These are phyloP conservation scores for Protobothrops mucrosquamatus DNA, from an alignment of 2,113 vertebrate species.

Conservation along the genomic window DNA sequence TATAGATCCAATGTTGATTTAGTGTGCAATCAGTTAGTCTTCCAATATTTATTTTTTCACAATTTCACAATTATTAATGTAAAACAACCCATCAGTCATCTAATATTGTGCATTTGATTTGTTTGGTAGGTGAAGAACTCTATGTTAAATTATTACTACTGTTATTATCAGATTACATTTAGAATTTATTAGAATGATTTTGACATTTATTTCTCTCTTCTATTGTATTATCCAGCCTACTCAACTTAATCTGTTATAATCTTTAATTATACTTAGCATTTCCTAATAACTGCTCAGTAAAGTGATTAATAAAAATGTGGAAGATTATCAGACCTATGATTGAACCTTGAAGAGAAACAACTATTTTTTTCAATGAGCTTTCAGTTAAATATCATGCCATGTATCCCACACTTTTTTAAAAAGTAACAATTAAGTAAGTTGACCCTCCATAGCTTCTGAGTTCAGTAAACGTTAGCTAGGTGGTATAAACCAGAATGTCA, in stretches of 20 bases:
- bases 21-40: too few species aligned
- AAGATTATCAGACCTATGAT: background rate
- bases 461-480: background rate
- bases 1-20: too few species aligned
- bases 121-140: background rate
- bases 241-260: background rate
- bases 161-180: background rate
- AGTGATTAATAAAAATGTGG: background rate
- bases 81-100: background rate
- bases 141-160: background rate
- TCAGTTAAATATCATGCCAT: background rate
- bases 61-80: too few species aligned
- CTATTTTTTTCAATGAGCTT: background rate
- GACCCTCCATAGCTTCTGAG: background rate
- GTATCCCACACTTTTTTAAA: background rate
- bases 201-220: background rate
- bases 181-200: background rate
- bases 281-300: background rate
- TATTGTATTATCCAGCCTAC: background rate
- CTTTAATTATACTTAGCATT: background rate
- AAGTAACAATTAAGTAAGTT: background rate
- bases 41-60: too few species aligned
- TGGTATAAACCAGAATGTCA: background rate
- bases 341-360: background rate
- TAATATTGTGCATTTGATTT: background rate